A percentile compares a stretch with the other conserved stretches of the same genome.
phyloP scores from a whole-genome alignment of 1,140 invertebrate species.

The Trissolcus basalis region DNA sequence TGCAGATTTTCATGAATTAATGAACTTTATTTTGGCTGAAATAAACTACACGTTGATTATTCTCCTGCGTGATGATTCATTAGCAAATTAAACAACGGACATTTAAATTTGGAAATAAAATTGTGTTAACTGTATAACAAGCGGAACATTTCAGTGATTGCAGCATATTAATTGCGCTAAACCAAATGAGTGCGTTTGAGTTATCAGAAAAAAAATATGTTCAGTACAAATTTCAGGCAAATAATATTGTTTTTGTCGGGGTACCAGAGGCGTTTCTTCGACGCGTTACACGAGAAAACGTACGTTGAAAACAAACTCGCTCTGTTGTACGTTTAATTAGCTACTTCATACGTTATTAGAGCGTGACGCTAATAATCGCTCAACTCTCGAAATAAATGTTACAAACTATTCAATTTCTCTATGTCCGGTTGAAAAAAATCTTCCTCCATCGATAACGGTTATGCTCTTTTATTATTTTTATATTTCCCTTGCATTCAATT shows the following conservation, averaged over 20 bases:
- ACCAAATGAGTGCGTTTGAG: slow-evolving; percentile 5
- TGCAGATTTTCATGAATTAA: too few species aligned
- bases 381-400: slow-evolving; percentile 37
- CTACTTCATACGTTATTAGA: slow-evolving; percentile 34
- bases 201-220: slow-evolving; percentile 2
- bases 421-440: background rate
- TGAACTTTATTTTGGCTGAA: too few species aligned
- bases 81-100: background rate
- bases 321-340: slow-evolving; percentile 36
- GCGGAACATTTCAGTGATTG: slow-evolving; percentile 13
- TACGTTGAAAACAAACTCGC: slow-evolving; percentile 22
- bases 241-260: slow-evolving; percentile 3
- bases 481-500: background rate
- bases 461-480: background rate
- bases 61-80: too few species aligned
- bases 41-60: too few species aligned
- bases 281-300: slow-evolving; percentile 8
- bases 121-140: background rate
- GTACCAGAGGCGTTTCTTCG: background rate
- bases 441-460: slow-evolving; percentile 5
- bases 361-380: slow-evolving; percentile 35
- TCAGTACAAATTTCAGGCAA: slow-evolving; percentile 2
- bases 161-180: slow-evolving; percentile 18
- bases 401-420: slow-evolving; percentile 31
- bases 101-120: background rate